Conservation (phyloP, 2,797 vertebrate genomes). For the Morus bassanus region DNA sequence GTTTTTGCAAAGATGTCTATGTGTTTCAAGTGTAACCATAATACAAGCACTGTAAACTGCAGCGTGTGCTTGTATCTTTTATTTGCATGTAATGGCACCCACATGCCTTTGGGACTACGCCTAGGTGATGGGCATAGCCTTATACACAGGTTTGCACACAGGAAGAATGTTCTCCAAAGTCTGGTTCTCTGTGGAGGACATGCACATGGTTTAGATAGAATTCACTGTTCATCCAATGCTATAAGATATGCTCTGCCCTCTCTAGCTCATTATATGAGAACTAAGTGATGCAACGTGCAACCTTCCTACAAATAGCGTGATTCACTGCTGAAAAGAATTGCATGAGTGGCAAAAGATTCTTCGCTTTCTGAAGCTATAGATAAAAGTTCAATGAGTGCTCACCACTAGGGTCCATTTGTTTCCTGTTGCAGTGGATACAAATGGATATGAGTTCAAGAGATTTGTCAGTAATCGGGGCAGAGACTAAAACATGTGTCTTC, state of each 20-base stretch:
- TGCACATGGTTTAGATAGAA: background rate
- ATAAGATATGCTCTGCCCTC: background rate
- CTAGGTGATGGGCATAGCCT: fast-evolving
- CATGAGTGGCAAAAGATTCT: background rate
- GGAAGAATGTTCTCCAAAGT: background rate
- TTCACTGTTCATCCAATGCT: fast-evolving
- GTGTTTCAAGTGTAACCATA: background rate
- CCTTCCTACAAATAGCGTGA: background rate
- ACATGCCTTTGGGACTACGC: background rate
- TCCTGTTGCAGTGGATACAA: background rate
- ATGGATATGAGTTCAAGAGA: background rate
- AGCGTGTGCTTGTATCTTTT: background rate
- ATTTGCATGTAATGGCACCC: background rate
- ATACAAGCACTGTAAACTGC: background rate
- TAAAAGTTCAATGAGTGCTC: background rate
- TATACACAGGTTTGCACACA: background rate
- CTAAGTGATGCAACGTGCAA: fast-evolving
- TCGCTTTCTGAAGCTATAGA: background rate
- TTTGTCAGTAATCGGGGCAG: background rate
- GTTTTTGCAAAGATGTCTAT: background rate
- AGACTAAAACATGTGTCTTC: background rate
- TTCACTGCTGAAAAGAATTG: background rate
- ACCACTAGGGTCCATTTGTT: background rate
- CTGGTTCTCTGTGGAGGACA: background rate
- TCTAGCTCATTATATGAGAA: background rate